phyloP scores from a whole-genome alignment of 2,797 vertebrate species.

The Triplophysa bombifrons region DNA sequence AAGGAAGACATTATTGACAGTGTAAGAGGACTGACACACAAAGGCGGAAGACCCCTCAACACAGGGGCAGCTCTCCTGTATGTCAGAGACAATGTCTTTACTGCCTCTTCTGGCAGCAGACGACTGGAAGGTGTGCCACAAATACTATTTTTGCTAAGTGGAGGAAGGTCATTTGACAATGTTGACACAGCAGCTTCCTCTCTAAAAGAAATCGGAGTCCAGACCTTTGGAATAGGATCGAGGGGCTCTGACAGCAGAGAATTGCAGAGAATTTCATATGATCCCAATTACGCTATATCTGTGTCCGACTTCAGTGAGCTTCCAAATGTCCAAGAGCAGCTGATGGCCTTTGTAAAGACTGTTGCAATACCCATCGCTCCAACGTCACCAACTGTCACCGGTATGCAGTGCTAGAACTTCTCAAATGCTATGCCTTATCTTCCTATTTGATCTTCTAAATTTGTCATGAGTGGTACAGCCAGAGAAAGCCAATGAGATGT shows the following conservation, averaged over 20 bases:
- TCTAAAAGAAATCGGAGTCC: slow-evolving; percentile 48
- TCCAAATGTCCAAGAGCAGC: slow-evolving; percentile 57
- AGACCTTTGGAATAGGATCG: slow-evolving; percentile 57
- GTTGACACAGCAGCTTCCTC: slow-evolving; percentile 40
- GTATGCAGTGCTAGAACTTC: slow-evolving; percentile 25
- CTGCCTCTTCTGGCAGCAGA: slow-evolving; percentile 49
- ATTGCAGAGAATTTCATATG: slow-evolving; percentile 57
- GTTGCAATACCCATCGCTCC: background rate
- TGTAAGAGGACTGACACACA: slow-evolving; percentile 42
- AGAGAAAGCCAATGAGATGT: background rate
- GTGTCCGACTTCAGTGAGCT: slow-evolving; percentile 56
- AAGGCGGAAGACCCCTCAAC: slow-evolving; percentile 53
- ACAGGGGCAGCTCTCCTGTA: slow-evolving; percentile 57
- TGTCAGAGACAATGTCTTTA: slow-evolving; percentile 55
- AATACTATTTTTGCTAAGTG: slow-evolving; percentile 54
- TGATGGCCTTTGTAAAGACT: slow-evolving; percentile 45
- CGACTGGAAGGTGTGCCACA: slow-evolving; percentile 52
- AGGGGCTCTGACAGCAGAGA: slow-evolving; percentile 68
- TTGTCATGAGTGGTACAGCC: background rate
- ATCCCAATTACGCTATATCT: slow-evolving; percentile 53
- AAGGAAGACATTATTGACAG: slow-evolving; percentile 34
- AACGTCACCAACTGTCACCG: background rate
- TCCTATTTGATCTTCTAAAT: slow-evolving; percentile 3
- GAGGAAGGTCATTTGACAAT: slow-evolving; percentile 47
- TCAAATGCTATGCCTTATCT: slow-evolving; percentile 31